These are phyloP conservation scores for Perca flavescens DNA, from an alignment of 2,113 vertebrate species.

Conservation along the genomic window DNA sequence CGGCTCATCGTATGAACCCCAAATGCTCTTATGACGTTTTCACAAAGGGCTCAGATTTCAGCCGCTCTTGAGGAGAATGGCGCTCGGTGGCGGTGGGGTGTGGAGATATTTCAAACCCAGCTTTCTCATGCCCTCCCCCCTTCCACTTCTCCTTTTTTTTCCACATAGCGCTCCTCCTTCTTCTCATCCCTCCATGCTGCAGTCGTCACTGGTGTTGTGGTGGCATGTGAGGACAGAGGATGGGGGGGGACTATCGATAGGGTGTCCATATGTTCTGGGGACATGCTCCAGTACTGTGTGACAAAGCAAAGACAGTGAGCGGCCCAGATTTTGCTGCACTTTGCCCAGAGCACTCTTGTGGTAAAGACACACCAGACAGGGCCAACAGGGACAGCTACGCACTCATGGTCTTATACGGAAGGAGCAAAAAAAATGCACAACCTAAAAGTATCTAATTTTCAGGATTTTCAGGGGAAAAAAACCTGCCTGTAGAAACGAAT, in stretches of 20 bases:
- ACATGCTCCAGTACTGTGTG: slow-evolving; percentile 27
- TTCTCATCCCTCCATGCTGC: slow-evolving; percentile 13
- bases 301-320: slow-evolving; percentile 27
- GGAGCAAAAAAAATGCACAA: slow-evolving; percentile 8
- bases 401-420: slow-evolving; percentile 30
- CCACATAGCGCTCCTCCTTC: slow-evolving; percentile 5
- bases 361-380: slow-evolving; percentile 27
- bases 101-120: slow-evolving; percentile 60
- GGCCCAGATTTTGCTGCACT: slow-evolving; percentile 26
- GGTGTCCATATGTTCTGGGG: slow-evolving; percentile 51
- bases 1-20: slow-evolving; percentile 53
- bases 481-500: slow-evolving; percentile 15
- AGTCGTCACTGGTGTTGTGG: slow-evolving; percentile 14
- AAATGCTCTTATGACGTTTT: slow-evolving; percentile 70
- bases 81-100: slow-evolving; percentile 11
- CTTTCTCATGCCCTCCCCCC: slow-evolving; percentile 38
- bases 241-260: slow-evolving; percentile 35
- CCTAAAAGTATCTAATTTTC: slow-evolving; percentile 4
- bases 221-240: slow-evolving; percentile 27
- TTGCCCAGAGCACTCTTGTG: slow-evolving; percentile 26
- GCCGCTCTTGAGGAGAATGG: slow-evolving; percentile 62
- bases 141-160: slow-evolving; percentile 15
- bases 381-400: slow-evolving; percentile 45
- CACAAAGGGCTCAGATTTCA: slow-evolving; percentile 73
- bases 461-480: background rate